phyloP scores from a whole-genome alignment of 35 echinoderm and acorn worm genomes.

The Ophiothrix spiculata region DNA sequence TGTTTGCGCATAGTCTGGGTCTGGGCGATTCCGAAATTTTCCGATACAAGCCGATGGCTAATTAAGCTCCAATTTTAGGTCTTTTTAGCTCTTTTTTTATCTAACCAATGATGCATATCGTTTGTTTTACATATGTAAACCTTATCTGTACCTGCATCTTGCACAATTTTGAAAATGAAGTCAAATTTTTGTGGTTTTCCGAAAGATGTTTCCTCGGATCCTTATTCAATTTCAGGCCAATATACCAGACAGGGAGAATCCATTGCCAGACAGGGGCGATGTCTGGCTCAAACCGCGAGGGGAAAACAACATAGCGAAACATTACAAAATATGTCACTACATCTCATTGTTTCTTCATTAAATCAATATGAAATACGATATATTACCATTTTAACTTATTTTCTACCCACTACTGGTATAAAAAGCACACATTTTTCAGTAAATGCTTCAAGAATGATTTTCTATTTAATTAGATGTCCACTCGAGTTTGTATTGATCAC shows the following conservation, averaged over 20 bases:
- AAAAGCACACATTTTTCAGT: neutral
- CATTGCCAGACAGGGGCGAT: neutral
- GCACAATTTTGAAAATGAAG: neutral
- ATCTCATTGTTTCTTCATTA: neutral
- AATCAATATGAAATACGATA: neutral
- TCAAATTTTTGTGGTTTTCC: constrained; percentile 5
- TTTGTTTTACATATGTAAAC: neutral
- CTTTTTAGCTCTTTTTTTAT: neutral
- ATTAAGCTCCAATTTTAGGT: neutral
- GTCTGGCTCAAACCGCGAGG: neutral
- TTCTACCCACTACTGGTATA: neutral
- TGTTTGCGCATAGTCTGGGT: constrained; percentile 2
- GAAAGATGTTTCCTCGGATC: neutral
- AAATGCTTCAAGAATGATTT: too few relatives aligned
- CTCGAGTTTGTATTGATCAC: neutral
- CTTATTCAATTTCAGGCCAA: constrained; percentile 11
- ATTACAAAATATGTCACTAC: neutral
- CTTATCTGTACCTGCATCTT: neutral
- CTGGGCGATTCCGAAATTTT: neutral
- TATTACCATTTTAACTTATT: neutral
- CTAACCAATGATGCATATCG: neutral
- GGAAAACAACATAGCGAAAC: neutral
- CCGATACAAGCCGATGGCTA: neutral
- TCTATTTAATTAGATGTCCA: neutral
- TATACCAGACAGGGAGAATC: neutral